A percentile compares a stretch with the other conserved stretches of the same genome.
Evolutionary conservation across 2,797 vertebrate genomes (phyloP).

Genomic region (Muraenolepis orangiensis): DNA sequence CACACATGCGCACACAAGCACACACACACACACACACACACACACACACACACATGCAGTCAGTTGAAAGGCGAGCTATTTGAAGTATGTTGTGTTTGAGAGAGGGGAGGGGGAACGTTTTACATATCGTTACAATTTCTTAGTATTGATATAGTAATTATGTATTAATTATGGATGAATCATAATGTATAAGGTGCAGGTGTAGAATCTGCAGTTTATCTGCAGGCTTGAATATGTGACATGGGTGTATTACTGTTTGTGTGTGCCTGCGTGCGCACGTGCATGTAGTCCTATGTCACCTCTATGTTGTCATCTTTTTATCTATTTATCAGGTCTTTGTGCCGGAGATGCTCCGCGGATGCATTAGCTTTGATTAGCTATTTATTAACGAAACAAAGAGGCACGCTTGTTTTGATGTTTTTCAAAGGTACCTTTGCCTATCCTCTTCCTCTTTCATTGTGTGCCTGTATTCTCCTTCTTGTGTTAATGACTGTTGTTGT

Average conservation of each 20-base stretch:
- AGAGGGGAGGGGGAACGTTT: not conserved
- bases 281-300: conserved; percentile 50
- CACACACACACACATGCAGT: not conserved
- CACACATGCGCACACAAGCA: not conserved
- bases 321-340: conserved; percentile 82
- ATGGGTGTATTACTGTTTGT: too few relatives aligned
- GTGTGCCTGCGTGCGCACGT: conserved; percentile 13
- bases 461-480: conserved; percentile 72
- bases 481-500: conserved; percentile 71
- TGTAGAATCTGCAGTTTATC: not conserved
- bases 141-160: not conserved
- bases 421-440: conserved; percentile 77
- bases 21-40: not conserved
- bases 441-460: conserved; percentile 61
- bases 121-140: not conserved
- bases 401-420: conserved; percentile 77
- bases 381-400: conserved; percentile 78
- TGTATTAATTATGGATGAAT: not conserved
- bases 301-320: conserved; percentile 76
- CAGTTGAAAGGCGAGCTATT: not conserved
- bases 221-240: not conserved
- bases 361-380: conserved; percentile 86
- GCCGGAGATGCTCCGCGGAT: conserved; percentile 71
- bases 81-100: not conserved
- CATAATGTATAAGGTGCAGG: not conserved